Evolutionary conservation across 2,113 vertebrate species (phyloP).

Genomic region (Daboia siamensis): DNA sequence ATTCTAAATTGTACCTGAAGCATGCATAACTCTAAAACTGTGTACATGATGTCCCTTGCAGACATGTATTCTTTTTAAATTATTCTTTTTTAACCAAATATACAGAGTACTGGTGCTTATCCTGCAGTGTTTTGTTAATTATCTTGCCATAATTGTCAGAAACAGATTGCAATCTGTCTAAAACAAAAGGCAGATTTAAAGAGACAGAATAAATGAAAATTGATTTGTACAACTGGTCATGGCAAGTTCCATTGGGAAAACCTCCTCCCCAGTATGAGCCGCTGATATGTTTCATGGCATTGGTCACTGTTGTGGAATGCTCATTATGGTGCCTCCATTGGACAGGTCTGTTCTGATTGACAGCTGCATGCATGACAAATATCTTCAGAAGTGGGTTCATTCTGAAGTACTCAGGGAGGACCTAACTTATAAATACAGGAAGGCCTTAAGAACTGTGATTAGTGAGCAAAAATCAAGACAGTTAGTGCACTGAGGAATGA

Average conservation of each 20-base stretch:
- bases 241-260: conserved; percentile 53
- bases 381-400: conserved; percentile 50
- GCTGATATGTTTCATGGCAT: conserved; percentile 44
- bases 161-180: conserved; percentile 67
- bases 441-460: conserved; percentile 14
- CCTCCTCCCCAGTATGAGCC: conserved; percentile 31
- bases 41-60: conserved; percentile 2
- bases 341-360: conserved; percentile 42
- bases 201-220: conserved; percentile 78
- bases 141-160: conserved; percentile 58
- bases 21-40: not conserved
- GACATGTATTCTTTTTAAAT: conserved; percentile 40
- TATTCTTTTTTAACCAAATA: conserved; percentile 31
- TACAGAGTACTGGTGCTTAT: conserved; percentile 45
- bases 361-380: conserved; percentile 43
- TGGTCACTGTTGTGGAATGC: conserved; percentile 51
- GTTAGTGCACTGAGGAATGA: conserved; percentile 29
- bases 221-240: conserved; percentile 66
- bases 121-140: conserved; percentile 67
- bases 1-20: not conserved
- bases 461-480: conserved; percentile 47
- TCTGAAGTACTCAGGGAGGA: conserved; percentile 40
- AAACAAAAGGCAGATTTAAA: conserved; percentile 68
- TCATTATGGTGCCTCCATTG: conserved; percentile 55
- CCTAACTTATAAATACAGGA: not conserved